Evolutionary conservation across 2,888 invertebrate genomes (phyloP), one percentile per base, ranked within the genome.

Genomic region (Stenichneumon culpator): DNA sequence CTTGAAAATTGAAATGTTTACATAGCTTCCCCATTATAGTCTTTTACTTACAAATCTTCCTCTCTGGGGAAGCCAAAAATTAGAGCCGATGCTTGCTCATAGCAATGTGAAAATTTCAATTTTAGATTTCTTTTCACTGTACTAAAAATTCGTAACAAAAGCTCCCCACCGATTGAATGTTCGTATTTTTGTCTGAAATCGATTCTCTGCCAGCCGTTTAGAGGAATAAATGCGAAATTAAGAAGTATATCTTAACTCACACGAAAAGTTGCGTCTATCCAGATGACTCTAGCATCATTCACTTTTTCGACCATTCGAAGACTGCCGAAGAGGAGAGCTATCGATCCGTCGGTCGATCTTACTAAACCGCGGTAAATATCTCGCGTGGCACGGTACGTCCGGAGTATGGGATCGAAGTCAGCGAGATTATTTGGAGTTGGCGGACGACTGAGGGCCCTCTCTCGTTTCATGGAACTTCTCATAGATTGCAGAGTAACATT

Each of bases 381-480:
- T 3, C 25, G 9, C 22, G 68, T 47, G 3, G 25, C 19, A 7
- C 22, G 47, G 1, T 22, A 22, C 44, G 32, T 25, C 14, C 14
- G 14, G 3, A 68, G 47, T 47, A 68, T 11, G 47, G 68, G 47
- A 5, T 22, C 16, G 7, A 68, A 22, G 6, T 25, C 68, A 2
- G 22, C 25, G 19, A 68, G 25, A 47, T 2, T 47, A 1, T 19
- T 22, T 28, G 68, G 68, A 19, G 50, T 68, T 47, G 9, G 9
- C 6, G 68, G 68, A 4, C 47, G 68, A 19, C 25, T 32, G 3
- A 25, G 25, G 11, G 25, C 14, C 22, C 68, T 68, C 25, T 22
- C 68, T 39, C 68, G 68, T 47, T 44, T n/a, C 68, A 68, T 47
- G 11, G 68, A 22, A 47, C 11, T 19, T 68, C 68, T n/a, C 47